A percentile compares a stretch with the other conserved stretches of the same genome.
These are phyloP conservation scores for Heliconius melpomene DNA, from an alignment of 1,140 invertebrate genomes.

Conservation along the genomic window DNA sequence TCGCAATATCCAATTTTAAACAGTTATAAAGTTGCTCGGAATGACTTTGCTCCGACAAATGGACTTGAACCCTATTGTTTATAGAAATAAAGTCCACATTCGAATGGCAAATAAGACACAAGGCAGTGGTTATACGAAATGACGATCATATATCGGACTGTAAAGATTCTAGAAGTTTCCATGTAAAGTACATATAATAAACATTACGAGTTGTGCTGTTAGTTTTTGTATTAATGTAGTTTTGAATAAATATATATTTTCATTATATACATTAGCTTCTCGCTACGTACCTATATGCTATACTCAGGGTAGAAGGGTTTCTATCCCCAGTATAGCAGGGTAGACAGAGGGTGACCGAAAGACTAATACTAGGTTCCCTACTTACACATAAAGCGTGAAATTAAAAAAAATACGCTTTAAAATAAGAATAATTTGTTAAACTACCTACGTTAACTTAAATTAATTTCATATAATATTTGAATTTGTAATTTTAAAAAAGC, in stretches of 20 bases:
- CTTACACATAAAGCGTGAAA: too few relatives aligned
- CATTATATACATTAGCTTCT: too few relatives aligned
- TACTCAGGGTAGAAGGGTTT: accelerated
- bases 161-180: slow-evolving; percentile 44
- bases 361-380: too few relatives aligned
- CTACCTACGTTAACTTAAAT: too few relatives aligned
- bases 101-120: not conserved
- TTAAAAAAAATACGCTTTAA: too few relatives aligned
- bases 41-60: slow-evolving; percentile 16
- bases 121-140: slow-evolving; percentile 39
- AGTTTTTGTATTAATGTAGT: slow-evolving; percentile 26
- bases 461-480: too few relatives aligned
- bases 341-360: too few relatives aligned
- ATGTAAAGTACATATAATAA: slow-evolving; percentile 32
- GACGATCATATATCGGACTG: slow-evolving; percentile 44
- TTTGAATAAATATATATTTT: not conserved
- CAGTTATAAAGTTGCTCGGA: slow-evolving; percentile 33
- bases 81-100: slow-evolving; percentile 14
- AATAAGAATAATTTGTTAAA: too few relatives aligned
- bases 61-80: not conserved
- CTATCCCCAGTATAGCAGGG: too few relatives aligned
- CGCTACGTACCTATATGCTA: too few relatives aligned
- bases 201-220: slow-evolving; percentile 25
- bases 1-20: slow-evolving; percentile 44
- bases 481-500: too few relatives aligned